Base-by-base conservation (phyloP, 2,113 vertebrate species). In the Dermatemys mawii region DNA sequence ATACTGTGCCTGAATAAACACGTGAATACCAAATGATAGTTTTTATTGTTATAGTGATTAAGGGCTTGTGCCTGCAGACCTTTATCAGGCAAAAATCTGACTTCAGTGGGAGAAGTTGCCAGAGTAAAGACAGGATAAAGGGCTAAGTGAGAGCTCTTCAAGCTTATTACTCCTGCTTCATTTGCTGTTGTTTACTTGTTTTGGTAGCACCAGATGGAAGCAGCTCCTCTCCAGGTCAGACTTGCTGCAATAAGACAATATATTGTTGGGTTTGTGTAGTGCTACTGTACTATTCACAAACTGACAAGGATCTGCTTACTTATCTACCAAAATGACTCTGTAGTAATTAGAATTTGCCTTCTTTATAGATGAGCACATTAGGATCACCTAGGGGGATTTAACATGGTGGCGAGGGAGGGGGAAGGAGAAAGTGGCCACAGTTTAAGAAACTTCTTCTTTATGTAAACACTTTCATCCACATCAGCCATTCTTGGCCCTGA, bases 391-490 rank as follows among this genome's bases (percentile, higher is more conserved):
- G 26, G 54, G 76, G 46, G 55, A n/a, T 81, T 86, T 76, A 12
- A 2, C 38, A 32, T 41, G n/a, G n/a, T n/a, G n/a, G n/a, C n/a
- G n/a, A n/a, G n/a, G n/a, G n/a, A 10, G 0, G 49, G 46, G 86
- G 46, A 38, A 19, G 80, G 22, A 92, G n/a, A 76, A 0, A 41
- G 35, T 27, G 86, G 8, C 80, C 81, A 67, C 3, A 16, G 57
- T 49, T 2, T 0, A 0, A 27, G 24, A 53, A 83, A 91, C 32
- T 67, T 87, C 73, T 92, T 7, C 14, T 88, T 73, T 48, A 2
- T 0, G 0, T 82, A 2, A 84, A 51, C 10, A 5, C 51, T 55
- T n/a, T 60, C 35, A 46, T 54, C 49, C 27, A 12, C 0, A 1
- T 12, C 21, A 70, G 16, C 38, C 84, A 27, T 22, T 48, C 86